Evolutionary conservation across 2,888 invertebrate genomes (phyloP).

Genomic region (Chloromyia formosa): DNA sequence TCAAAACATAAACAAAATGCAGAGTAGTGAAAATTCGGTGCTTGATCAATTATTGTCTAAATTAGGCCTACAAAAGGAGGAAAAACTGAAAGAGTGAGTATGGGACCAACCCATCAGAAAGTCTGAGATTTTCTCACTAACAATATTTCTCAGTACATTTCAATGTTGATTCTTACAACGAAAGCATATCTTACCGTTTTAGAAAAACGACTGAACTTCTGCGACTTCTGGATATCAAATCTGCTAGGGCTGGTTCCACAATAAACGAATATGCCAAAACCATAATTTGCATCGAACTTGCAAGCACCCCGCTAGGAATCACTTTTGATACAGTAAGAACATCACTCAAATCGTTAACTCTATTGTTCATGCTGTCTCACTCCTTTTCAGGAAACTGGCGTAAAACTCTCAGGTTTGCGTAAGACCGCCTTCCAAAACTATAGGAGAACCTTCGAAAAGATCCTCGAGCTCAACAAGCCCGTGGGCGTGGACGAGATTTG

Average conservation of each 20-base stretch:
- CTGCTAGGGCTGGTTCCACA: slow-evolving; percentile 57
- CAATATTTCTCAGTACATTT: too few species aligned
- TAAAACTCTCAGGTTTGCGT: slow-evolving; percentile 69
- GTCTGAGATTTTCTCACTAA: too few species aligned
- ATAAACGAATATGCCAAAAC: slow-evolving; percentile 71
- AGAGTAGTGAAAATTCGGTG: slow-evolving; percentile 47
- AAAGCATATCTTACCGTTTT: too few species aligned
- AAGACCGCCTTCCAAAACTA: slow-evolving; percentile 67
- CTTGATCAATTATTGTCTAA: slow-evolving; percentile 58
- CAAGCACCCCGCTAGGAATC: slow-evolving; percentile 65
- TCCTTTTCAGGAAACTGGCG: slow-evolving; percentile 66
- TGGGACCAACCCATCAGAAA: too few species aligned
- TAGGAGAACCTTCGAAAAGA: slow-evolving; percentile 69
- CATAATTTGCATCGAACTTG: slow-evolving; percentile 71
- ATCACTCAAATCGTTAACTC: neutral
- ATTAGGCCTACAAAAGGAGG: slow-evolving; percentile 58
- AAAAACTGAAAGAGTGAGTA: slow-evolving; percentile 56
- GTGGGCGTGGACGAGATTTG: slow-evolving; percentile 69
- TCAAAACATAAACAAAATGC: slow-evolving; percentile 17
- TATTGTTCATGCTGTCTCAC: too few species aligned
- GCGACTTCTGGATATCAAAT: slow-evolving; percentile 59
- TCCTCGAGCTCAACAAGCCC: slow-evolving; percentile 68
- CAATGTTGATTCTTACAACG: too few species aligned
- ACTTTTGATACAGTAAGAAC: slow-evolving; percentile 67
- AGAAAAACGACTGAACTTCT: slow-evolving; percentile 61